Evolutionary conservation across 2,888 invertebrate genomes (phyloP), one percentile per base, ranked within the genome.

Genomic region (Polyploca ridens): DNA sequence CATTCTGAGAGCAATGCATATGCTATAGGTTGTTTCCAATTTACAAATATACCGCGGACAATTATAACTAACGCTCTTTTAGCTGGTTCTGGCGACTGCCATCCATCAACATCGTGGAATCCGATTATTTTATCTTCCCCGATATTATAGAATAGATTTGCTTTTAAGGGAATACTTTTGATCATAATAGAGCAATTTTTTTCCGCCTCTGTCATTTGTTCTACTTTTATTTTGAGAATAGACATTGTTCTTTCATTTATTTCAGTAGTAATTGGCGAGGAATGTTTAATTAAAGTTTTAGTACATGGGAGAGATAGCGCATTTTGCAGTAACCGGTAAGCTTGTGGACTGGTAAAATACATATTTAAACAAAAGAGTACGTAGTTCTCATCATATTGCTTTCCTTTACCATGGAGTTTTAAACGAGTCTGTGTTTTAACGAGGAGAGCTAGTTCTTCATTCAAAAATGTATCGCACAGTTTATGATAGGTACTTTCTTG

Each of bases 121-220:
- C 82, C 81, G 27, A 68, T 62, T 35, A 82, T 72, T 64, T 68
- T 69, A 57, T 80, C 77, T 59, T 75, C 58, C n/a, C 58, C 71
- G 4, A 74, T 64, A 44, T 72, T 64, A 63, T 75, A 79, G 58
- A 69, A 76, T 13, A 81, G 57, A 62, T 72, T 72, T 14, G 68
- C 58, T 35, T 78, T 77, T 41, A 81, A 58, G 35, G 58, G 64
- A 58, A 74, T 75, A 4, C 66, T 35, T 54, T 64, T 72, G 33
- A 76, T 65, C 5, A 67, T 44, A 54, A 70, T 61, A 58, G 71
- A 64, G 57, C 77, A 79, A 14, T 74, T 69, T 59, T 69, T 79
- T 61, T 79, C 80, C 19, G 54, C 58, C 16, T 71, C 69, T 7
- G 61, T 66, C 76, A 78, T 78, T 35, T 64, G 63, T 8, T 63